Evolutionary conservation across 2,888 invertebrate species (phyloP).

Genomic region (Ennomos erosarius): DNA sequence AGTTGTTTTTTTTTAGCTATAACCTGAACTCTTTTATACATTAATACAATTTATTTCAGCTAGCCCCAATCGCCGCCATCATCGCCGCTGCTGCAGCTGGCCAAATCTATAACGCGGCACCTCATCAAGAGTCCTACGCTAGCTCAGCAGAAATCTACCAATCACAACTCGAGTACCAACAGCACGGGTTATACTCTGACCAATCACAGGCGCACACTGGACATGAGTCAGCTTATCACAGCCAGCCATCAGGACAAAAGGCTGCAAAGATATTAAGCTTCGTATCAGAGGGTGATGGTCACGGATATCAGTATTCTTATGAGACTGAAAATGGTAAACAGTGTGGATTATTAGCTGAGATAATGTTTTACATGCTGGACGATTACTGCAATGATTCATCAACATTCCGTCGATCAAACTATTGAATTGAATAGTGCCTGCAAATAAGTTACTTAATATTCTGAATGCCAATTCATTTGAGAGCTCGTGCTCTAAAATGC

Average conservation of each 20-base stretch:
- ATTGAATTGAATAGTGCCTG: no score
- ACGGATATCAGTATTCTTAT: slow-evolving; percentile 77
- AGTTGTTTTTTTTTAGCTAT: no score
- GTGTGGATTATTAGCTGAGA: not conserved
- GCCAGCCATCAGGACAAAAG: slow-evolving; percentile 51
- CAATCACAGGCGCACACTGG: slow-evolving; percentile 52
- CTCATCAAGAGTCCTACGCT: slow-evolving; percentile 46
- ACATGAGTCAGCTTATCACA: slow-evolving; percentile 34
- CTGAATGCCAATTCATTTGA: no score
- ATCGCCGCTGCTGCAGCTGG: slow-evolving; percentile 64
- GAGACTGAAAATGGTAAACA: slow-evolving; percentile 87
- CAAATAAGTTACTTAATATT: no score
- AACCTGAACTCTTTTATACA: no score
- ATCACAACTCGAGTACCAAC: slow-evolving; percentile 59
- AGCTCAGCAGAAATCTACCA: slow-evolving; percentile 63
- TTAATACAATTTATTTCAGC: slow-evolving; percentile 49
- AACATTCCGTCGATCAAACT: no score
- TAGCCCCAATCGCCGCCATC: slow-evolving; percentile 57
- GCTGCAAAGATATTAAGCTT: slow-evolving; percentile 62
- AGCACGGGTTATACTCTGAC: slow-evolving; percentile 53
- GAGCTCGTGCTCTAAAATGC: no score
- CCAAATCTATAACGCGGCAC: slow-evolving; percentile 51
- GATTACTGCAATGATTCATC: no score
- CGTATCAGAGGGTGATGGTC: slow-evolving; percentile 61
- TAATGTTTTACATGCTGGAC: not conserved